A percentile compares a stretch with the other conserved stretches of the same genome.
These are phyloP conservation scores for Caenorhabditis sp. DNA, from an alignment of 2,888 invertebrate genomes.

Conservation along the genomic window DNA sequence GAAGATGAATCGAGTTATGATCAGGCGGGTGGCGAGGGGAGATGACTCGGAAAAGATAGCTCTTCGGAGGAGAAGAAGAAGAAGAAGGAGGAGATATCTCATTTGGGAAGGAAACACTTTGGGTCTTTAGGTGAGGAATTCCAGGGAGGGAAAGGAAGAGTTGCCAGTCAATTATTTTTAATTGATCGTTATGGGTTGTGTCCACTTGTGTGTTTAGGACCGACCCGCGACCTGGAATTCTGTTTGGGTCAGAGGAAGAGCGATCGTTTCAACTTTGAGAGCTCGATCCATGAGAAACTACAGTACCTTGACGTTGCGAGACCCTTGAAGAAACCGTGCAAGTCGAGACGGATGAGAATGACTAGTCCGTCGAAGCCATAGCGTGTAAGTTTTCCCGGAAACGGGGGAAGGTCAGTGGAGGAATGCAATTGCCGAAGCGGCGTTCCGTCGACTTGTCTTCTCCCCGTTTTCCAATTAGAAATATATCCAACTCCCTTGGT, in stretches of 20 bases:
- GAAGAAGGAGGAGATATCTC: conserved; percentile 14
- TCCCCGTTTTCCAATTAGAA: conserved; percentile 13
- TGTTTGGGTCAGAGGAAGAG: no score
- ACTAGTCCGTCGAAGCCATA: no score
- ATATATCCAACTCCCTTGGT: not conserved
- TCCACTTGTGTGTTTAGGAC: no score
- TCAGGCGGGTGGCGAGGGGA: not conserved
- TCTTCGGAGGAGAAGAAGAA: no score
- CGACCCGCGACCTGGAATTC: no score
- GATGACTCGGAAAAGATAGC: conserved; percentile 4
- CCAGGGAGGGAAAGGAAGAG: not conserved
- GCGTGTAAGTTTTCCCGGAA: no score
- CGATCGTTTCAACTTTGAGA: no score
- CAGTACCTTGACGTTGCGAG: not conserved
- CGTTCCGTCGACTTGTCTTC: no score
- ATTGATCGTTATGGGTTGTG: not conserved
- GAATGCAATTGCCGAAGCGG: no score
- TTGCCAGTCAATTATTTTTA: conserved; percentile 12
- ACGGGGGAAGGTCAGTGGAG: no score
- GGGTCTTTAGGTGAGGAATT: not conserved
- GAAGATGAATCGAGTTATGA: conserved; percentile 13
- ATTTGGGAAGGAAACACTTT: conserved; percentile 18
- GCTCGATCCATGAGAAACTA: no score
- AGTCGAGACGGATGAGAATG: no score
- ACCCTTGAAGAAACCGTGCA: not conserved